Percentiles rank a stretch among this genome's conserved stretches.
Conservation (phyloP, 2,888 invertebrate genomes). For the Macropis europaea region DNA sequence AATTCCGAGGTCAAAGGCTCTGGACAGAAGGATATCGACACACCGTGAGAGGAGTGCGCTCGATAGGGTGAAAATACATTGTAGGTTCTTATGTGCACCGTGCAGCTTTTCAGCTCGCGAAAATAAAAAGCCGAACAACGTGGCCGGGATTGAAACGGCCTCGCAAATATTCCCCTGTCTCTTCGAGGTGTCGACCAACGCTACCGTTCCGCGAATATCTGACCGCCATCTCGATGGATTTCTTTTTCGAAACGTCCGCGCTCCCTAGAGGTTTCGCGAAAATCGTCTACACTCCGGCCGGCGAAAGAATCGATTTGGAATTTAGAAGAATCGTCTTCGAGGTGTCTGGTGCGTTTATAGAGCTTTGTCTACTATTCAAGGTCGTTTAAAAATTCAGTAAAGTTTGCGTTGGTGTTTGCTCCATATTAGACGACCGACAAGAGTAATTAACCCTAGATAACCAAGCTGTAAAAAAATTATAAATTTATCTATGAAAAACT, state of each 20-base stretch:
- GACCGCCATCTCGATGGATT: constrained; percentile 34
- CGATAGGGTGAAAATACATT: constrained; percentile 51
- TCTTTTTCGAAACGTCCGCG: constrained; percentile 36
- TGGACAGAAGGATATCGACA: constrained; percentile 47
- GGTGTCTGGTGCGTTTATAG: too few species aligned
- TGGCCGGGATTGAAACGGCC: constrained; percentile 48
- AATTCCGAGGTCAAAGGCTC: constrained; percentile 52
- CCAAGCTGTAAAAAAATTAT: too few species aligned
- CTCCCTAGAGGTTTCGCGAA: constrained; percentile 41
- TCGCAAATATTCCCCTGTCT: constrained; percentile 51
- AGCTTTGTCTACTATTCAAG: too few species aligned
- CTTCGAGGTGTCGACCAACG: constrained; percentile 32
- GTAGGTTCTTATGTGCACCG: constrained; percentile 46
- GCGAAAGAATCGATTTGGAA: too few species aligned
- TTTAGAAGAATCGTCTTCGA: too few species aligned
- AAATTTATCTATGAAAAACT: too few species aligned
- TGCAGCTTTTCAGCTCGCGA: constrained; percentile 19
- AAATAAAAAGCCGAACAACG: constrained; percentile 43
- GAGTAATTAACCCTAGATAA: too few species aligned
- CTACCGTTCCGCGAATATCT: constrained; percentile 54
- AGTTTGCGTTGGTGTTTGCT: too few species aligned
- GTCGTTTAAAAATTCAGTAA: too few species aligned
- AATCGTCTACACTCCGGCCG: too few species aligned
- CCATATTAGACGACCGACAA: too few species aligned
- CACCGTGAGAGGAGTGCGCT: constrained; percentile 37